phyloP scores from a whole-genome alignment of 2,113 vertebrate species.

The Plotosus lineatus region DNA sequence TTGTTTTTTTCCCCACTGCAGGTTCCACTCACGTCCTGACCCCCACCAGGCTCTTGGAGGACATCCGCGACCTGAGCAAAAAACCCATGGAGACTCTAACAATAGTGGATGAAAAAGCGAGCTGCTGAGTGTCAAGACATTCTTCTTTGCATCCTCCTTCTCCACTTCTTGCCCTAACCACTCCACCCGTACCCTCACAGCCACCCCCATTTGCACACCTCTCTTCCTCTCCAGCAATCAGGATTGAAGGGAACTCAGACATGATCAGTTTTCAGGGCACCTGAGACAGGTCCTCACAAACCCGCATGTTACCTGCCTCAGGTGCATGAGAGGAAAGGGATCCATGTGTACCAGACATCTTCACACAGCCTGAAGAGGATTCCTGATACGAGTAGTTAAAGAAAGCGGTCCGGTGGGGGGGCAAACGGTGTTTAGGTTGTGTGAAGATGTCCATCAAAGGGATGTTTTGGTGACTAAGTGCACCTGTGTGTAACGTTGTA shows the following conservation, averaged over 20 bases:
- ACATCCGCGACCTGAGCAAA: slow-evolving; percentile 89
- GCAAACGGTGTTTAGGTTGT: not conserved
- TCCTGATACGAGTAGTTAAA: not conserved
- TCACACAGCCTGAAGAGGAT: not conserved
- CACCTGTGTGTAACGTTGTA: no score
- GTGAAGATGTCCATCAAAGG: not conserved
- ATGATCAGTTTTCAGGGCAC: not conserved
- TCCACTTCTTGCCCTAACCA: not conserved
- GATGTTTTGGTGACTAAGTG: not conserved
- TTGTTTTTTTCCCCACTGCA: slow-evolving; percentile 51
- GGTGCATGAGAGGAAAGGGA: not conserved
- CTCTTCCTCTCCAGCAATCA: slow-evolving; percentile 30
- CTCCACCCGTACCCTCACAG: no score
- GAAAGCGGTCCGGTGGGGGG: not conserved
- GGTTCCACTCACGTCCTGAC: slow-evolving; percentile 94
- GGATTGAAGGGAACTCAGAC: slow-evolving; percentile 61
- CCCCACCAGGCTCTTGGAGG: slow-evolving; percentile 84
- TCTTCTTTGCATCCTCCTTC: not conserved
- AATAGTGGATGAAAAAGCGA: slow-evolving; percentile 73
- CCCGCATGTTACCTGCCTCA: not conserved
- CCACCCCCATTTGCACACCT: no score
- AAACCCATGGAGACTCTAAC: slow-evolving; percentile 78
- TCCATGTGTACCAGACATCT: not conserved
- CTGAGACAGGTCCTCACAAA: not conserved
- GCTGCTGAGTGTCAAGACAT: slow-evolving; percentile 44